These are phyloP conservation scores for Platynereis dumerilii DNA, from an alignment of 2,888 invertebrate genomes.

Conservation along the genomic window DNA sequence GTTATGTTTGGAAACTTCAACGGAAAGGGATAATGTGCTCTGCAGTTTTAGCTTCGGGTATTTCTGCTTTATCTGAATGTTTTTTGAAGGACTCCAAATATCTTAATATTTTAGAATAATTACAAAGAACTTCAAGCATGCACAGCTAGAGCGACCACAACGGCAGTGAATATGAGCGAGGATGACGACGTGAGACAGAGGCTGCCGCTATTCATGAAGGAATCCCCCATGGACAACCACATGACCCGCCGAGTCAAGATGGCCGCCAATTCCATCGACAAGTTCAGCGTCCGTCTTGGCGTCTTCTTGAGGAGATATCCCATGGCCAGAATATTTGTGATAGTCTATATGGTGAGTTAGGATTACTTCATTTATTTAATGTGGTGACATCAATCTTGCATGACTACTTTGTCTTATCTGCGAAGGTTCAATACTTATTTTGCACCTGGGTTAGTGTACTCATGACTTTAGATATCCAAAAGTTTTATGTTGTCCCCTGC, in stretches of 20 bases:
- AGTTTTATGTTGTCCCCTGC: too few species aligned
- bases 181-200: constrained; percentile 70
- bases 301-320: constrained; percentile 83
- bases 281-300: constrained; percentile 79
- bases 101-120: constrained; percentile 71
- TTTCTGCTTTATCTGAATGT: too few species aligned
- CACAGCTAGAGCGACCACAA: constrained; percentile 67
- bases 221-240: constrained; percentile 78
- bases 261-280: constrained; percentile 78
- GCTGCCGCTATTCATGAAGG: constrained; percentile 75
- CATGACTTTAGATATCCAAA: too few species aligned
- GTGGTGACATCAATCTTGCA: too few species aligned
- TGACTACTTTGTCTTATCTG: too few species aligned
- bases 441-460: too few species aligned
- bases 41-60: too few species aligned
- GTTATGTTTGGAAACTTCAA: too few species aligned
- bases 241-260: constrained; percentile 78
- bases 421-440: too few species aligned
- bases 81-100: too few species aligned
- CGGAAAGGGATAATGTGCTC: too few species aligned
- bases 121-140: constrained; percentile 69
- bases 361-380: too few species aligned
- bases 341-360: constrained; percentile 76
- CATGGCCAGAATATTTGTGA: constrained; percentile 79
- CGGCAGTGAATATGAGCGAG: constrained; percentile 70